Percentiles rank a stretch among this genome's conserved stretches.
phyloP scores from a whole-genome alignment of 2,797 vertebrate species.

The Xiphophorus birchmanni region DNA sequence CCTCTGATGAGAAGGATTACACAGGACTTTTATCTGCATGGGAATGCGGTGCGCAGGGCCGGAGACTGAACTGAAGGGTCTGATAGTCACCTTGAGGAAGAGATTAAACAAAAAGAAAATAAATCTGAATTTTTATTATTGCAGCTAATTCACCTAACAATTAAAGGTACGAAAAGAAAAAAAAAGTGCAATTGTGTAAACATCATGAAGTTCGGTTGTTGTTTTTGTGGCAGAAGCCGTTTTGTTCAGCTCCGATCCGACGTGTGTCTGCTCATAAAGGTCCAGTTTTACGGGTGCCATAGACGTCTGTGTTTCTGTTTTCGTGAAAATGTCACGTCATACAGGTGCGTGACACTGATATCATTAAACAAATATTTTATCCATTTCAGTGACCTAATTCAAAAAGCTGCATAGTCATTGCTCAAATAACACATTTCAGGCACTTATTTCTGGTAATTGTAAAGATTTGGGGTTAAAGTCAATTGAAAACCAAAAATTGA shows the following conservation, averaged over 20 bases:
- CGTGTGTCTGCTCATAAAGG: not conserved
- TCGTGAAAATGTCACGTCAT: not conserved
- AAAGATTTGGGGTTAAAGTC: not conserved
- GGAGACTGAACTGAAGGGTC: not conserved
- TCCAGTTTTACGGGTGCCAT: slow-evolving; percentile 58
- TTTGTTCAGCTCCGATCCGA: slow-evolving; percentile 13
- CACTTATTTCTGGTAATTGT: not conserved
- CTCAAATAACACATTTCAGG: not conserved
- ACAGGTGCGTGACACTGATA: not conserved
- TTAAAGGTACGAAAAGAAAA: slow-evolving; percentile 5
- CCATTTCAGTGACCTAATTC: not conserved
- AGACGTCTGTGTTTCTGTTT: slow-evolving; percentile 23
- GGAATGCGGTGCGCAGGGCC: slow-evolving; percentile 7
- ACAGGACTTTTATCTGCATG: slow-evolving; percentile 30
- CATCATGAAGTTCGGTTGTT: slow-evolving; percentile 8
- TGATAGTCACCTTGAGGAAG: not conserved
- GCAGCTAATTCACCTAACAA: slow-evolving; percentile 32
- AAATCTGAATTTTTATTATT: slow-evolving; percentile 4
- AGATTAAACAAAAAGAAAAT: slow-evolving; percentile 25
- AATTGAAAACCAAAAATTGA: not conserved
- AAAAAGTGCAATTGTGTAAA: slow-evolving; percentile 67
- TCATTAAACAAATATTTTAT: not conserved
- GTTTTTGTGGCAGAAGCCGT: slow-evolving; percentile 3
- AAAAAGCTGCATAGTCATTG: not conserved
- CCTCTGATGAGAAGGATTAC: slow-evolving; percentile 28